Evolutionary conservation across 2,797 vertebrate species (phyloP), one percentile per base, ranked within the genome.

Genomic region (Coreius guichenoti): DNA sequence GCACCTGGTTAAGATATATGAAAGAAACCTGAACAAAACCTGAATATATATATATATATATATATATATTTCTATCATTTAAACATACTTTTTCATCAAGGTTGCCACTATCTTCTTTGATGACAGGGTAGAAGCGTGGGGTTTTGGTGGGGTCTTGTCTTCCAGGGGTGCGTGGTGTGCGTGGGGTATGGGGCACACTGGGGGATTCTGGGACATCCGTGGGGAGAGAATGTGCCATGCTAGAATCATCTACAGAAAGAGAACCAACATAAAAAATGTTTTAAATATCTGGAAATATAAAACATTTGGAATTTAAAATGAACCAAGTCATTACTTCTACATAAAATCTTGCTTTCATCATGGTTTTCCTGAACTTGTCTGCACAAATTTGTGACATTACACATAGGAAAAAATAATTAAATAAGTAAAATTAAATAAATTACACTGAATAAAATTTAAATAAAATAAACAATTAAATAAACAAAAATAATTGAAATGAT

Each of bases 111-210:
- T 98, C 97, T 74, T 74, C 72, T 92, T 99, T 99, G 88, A 98
- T 96, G 54, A 99, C 97, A 19, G 97, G 97, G 92, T 98, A 99
- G 92, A 99, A 99, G 58, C 98, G 95, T 0, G 96, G 96, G 1
- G 96, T 96, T 95, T 96, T 98, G 89, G 84, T 96, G 73, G 96
- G 96, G 94, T 98, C 96, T 88, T 97, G 96, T 16, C 97, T 92
- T 54, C 95, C 94, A 0, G 96, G 96, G 14, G 96, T 97, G 85
- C 95, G 95, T 29, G 96, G 96, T 4, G 96, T 96, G 88, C 91
- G 95, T 0, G 95, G 96, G 49, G 93, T 94, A 63, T 93, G 93
- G 73, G 93, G 87, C 39, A 92, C 72, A 26, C 67, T 81, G 82
- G 95, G 95, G 0, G 94, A 96, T 77, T 96, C 94, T 16, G 96